Percentiles rank a stretch among this genome's conserved stretches.
Evolutionary conservation across 2,797 vertebrate species (phyloP).

Genomic region (Poecilia picta): DNA sequence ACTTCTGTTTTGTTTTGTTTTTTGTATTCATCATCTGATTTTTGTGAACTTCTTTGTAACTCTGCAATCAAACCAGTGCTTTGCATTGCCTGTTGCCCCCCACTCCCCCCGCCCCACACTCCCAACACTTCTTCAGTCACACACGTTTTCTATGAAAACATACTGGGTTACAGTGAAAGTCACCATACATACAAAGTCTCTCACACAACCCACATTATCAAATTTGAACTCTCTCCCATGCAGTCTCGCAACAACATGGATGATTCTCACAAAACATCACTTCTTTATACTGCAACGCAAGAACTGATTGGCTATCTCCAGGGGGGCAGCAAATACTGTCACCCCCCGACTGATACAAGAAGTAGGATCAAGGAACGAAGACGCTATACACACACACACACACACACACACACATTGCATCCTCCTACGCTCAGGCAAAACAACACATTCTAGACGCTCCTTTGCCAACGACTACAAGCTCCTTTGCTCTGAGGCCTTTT

Average conservation of each 20-base stretch:
- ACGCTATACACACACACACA: constrained; percentile 30
- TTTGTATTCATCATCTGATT: constrained; percentile 38
- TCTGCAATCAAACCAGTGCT: constrained; percentile 59
- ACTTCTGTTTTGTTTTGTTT: constrained; percentile 1
- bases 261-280: constrained; percentile 71
- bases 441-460: constrained; percentile 63
- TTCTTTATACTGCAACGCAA: constrained; percentile 84
- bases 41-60: constrained; percentile 30
- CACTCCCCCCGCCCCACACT: not conserved
- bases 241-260: constrained; percentile 64
- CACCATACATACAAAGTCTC: constrained; percentile 56
- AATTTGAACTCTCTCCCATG: constrained; percentile 65
- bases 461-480: constrained; percentile 51
- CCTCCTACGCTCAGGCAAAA: constrained; percentile 48
- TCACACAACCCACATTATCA: constrained; percentile 54
- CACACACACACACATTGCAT: not conserved
- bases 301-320: constrained; percentile 86
- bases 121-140: constrained; percentile 50
- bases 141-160: constrained; percentile 73
- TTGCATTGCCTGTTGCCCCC: constrained; percentile 53
- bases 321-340: constrained; percentile 61
- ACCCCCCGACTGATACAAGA: constrained; percentile 72
- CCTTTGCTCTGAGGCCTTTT: constrained; percentile 61
- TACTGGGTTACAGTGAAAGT: constrained; percentile 67
- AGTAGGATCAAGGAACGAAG: constrained; percentile 65